Base-by-base conservation (phyloP, 2,888 invertebrate species). In the Andrena bicolor region DNA sequence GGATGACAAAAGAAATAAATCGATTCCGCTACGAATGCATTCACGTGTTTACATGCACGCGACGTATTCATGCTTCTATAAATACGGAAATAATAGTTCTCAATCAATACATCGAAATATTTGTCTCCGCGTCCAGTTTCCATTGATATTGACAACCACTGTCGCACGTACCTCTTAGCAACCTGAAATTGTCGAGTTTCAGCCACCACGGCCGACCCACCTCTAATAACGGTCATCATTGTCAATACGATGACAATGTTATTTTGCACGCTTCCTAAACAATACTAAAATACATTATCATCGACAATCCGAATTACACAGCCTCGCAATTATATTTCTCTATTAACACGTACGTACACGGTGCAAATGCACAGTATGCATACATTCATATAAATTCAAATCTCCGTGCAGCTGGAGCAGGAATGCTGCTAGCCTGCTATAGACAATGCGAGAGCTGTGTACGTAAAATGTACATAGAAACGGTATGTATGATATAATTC, bases 161-260 rank as follows among this genome's bases (percentile, higher is more conserved):
- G 41, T 4, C 7, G 5, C 7, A 26, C 20, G 23, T 26, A 53
- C 8, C 30, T 51, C 53, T 16, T 48, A 79, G 71, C 72, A 72
- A 63, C 63, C 23, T 80, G 65, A 80, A 80, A 30, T 53, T 64
- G 63, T 28, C 56, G 58, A 68, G 35, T 56, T 35, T 80, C 49
- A 65, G 4, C 30, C 10, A 48, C 56, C 48, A 32, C 30, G 23
- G 53, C 32, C 10, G 20, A 28, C 30, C 41, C 20, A 13, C 23
- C 20, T 53, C 13, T 28, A 56, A 32, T 35, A 49, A 69, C 51
- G 23, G 26, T 77, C 58, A 20, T 61, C 51, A 32, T 48, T 51
- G 10, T 41, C 41, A 13, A 41, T 41, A 1, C 41, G 13, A 41
- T 41, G 41, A 13, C 41, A 41, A 41, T 41, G 41, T 13, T 13